Evolutionary conservation across 35 echinoderm and acorn worm genomes (phyloP), one percentile per base, ranked within the genome.

Genomic region (Holothuria glaberrima): DNA sequence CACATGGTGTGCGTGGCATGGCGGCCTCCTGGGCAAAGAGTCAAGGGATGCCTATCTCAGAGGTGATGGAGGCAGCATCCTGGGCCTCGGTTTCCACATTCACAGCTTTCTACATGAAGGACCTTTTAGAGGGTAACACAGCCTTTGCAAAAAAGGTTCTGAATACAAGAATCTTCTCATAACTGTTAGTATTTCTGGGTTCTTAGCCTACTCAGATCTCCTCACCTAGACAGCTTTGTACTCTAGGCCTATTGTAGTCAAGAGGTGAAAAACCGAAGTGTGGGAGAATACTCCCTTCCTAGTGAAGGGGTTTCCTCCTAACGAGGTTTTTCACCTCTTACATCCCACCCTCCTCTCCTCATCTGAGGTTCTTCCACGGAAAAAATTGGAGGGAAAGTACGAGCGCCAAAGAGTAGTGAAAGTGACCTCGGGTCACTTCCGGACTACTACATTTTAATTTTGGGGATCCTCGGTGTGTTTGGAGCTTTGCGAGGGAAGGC

Each of bases 241-340:
- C 17, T 65, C 61, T 65, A 65, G 61, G 61, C 61, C 61, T 65
- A 65, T 65, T 65, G 61, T 65, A 65, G n/a, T n/a, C n/a, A n/a
- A n/a, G n/a, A n/a, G n/a, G n/a, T n/a, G n/a, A n/a, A n/a, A n/a
- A n/a, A n/a, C n/a, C n/a, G n/a, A n/a, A n/a, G n/a, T n/a, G n/a
- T n/a, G n/a, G n/a, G n/a, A n/a, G n/a, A n/a, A n/a, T n/a, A n/a
- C n/a, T n/a, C n/a, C n/a, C n/a, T n/a, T n/a, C n/a, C n/a, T n/a
- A n/a, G n/a, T n/a, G n/a, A n/a, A n/a, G n/a, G n/a, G n/a, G n/a
- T n/a, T n/a, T n/a, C n/a, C n/a, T n/a, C n/a, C n/a, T n/a, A n/a
- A n/a, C n/a, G n/a, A n/a, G n/a, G n/a, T n/a, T n/a, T n/a, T n/a
- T n/a, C n/a, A n/a, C n/a, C n/a, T n/a, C 44, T 46, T 46, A 46